A percentile compares a stretch with the other conserved stretches of the same genome.
phyloP scores from a whole-genome alignment of 2,797 vertebrate species.

The Chaenodraco wilsoni region DNA sequence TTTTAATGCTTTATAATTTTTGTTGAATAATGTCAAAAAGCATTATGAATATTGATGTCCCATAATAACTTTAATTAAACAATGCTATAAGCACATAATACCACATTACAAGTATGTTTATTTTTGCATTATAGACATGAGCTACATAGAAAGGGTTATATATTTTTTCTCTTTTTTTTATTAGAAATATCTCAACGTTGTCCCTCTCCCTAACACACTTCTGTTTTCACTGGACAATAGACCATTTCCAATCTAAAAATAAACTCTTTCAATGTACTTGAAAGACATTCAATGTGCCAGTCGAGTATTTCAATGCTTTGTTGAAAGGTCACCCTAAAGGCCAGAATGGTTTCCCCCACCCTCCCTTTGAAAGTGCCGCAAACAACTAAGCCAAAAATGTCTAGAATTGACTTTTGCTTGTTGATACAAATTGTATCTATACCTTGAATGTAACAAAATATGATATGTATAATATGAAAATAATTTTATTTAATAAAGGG shows the following conservation, averaged over 20 bases:
- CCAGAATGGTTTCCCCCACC: conserved; percentile 41
- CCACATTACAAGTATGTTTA: too few species aligned
- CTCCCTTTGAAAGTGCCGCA: conserved; percentile 78
- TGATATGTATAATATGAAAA: conserved; percentile 91
- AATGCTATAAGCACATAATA: too few species aligned
- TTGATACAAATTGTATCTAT: conserved; percentile 99
- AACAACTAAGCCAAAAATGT: conserved; percentile 95
- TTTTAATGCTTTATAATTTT: too few species aligned
- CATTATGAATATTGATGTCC: too few species aligned
- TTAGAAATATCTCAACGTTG: neutral
- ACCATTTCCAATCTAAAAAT: conserved; percentile 36
- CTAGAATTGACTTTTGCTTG: conserved; percentile 99
- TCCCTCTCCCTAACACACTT: neutral
- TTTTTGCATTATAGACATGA: too few species aligned
- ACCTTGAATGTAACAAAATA: conserved; percentile 97
- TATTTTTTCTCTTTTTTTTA: neutral
- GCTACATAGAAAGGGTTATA: too few species aligned
- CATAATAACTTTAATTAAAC: too few species aligned
- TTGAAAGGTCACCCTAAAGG: conserved; percentile 25
- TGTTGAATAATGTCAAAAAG: too few species aligned
- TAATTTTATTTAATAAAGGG: conserved; percentile 85
- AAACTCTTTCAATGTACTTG: conserved; percentile 11
- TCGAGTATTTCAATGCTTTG: conserved; percentile 26
- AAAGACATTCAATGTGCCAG: conserved; percentile 9
- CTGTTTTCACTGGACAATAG: conserved; percentile 38